Conservation (phyloP, 1,140 invertebrate species). For the Aphelenchoides fujianensis region DNA sequence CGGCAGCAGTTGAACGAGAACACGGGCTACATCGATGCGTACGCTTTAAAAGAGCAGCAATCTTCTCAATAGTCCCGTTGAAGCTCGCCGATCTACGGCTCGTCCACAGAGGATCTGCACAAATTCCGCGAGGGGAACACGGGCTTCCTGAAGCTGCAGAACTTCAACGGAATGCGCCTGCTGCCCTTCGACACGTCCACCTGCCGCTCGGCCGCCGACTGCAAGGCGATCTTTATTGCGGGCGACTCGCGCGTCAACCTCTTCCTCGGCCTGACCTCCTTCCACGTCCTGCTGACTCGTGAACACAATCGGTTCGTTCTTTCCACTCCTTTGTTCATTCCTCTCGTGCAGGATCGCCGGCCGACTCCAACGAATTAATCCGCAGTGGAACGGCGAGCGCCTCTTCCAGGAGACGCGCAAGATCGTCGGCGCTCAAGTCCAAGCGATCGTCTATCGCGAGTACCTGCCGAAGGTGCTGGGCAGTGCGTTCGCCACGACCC, state of each 20-base stretch:
- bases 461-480: constrained; percentile 60
- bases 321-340: constrained; percentile 24
- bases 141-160: constrained; percentile 56
- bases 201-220: constrained; percentile 42
- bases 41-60: not conserved
- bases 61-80: constrained; percentile 2
- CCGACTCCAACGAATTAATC: constrained; percentile 53
- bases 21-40: constrained; percentile 57
- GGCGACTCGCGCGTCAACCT: constrained; percentile 60
- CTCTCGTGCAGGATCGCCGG: constrained; percentile 53
- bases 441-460: constrained; percentile 59
- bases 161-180: constrained; percentile 56
- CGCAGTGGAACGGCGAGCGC: constrained; percentile 56
- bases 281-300: constrained; percentile 57
- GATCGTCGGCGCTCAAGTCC: constrained; percentile 65
- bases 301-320: constrained; percentile 54
- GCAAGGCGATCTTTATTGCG: constrained; percentile 58
- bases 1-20: constrained; percentile 61
- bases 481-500: constrained; percentile 56
- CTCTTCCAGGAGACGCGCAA: constrained; percentile 71
- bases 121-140: constrained; percentile 57
- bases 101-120: constrained; percentile 38
- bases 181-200: constrained; percentile 58
- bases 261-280: constrained; percentile 58
- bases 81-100: constrained; percentile 60